Evolutionary conservation across 2,113 vertebrate genomes (phyloP), one percentile per base, ranked within the genome.

Genomic region (Boleophthalmus pectinirostris): DNA sequence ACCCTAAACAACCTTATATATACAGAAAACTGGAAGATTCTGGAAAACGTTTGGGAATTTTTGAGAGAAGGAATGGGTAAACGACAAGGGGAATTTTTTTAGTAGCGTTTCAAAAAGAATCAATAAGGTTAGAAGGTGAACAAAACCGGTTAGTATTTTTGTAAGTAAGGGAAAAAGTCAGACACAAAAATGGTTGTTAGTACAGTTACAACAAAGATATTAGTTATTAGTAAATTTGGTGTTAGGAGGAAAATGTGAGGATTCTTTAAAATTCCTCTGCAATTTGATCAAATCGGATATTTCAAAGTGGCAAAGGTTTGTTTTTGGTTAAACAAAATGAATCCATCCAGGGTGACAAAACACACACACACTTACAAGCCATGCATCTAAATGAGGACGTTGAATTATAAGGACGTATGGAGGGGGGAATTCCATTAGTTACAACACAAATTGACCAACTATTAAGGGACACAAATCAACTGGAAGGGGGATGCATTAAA

Each of bases 121-220:
- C 85, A 76, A 86, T 77, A 82, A 85, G 83, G 82, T 89, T 86
- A 78, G 78, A 79, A 80, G 89, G 90, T 92, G 88, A 93, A 87
- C 87, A 82, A 77, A 93, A 87, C 89, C 80, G 73, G 93, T 94
- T 94, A 94, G 93, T 94, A 93, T 58, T 93, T 92, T 93, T 93
- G 92, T 93, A 89, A 92, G 92, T 92, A 91, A 92, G 91, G 92
- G 90, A 25, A 33, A 86, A 82, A 93, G 92, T 93, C 93, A 94
- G 93, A 94, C 93, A 94, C 93, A 94, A 94, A 94, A 94, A 94
- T 94, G 93, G 93, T 93, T 94, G 93, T 94, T 94, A 94, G 93
- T 94, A 94, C 91, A 93, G 91, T 94, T 93, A 93, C 84, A 93
- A 94, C 92, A 92, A 90, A 92, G 88, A 86, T 92, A 66, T 78